Evolutionary conservation across 2,888 invertebrate species (phyloP), one percentile per base, ranked within the genome.

Genomic region (Drosophila recens): DNA sequence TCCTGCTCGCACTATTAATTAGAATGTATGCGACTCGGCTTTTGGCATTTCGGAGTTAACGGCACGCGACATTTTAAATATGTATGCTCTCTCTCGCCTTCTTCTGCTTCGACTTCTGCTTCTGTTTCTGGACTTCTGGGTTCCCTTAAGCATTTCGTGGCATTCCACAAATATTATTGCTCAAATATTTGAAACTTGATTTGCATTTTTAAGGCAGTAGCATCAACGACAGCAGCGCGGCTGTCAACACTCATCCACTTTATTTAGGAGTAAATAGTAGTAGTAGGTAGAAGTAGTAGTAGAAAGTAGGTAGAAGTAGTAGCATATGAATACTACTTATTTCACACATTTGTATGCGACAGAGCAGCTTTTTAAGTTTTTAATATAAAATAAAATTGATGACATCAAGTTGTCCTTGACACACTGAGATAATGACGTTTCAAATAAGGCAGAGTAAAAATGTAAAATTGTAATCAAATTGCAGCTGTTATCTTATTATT

Each of bases 11-110:
- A 80, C 86, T 86, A 86, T 84, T 84, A 84, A 84, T 84, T 84
- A 84, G 84, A 84, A 86, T 86, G 84, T 84, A 75, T 79, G 78
- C 56, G 81, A 69, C 33, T 63, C 48, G 71, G 63, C 67, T 80
- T 84, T 78, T 75, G 84, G 82, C 68, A 84, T 86, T 86, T 82
- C 72, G 64, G 63, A 78, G 75, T 86, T 86, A 84, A 86, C 84
- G 82, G 84, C 84, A 84, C 84, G 84, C 84, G 84, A 86, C 84
- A 84, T 86, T 86, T 84, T 84, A 83, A 83, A 86, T 84, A 78
- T 85, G 54, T 56, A 17, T 17, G 17, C 17, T 17, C 17, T 17
- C 17, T 43, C 27, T 27, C 27, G 43, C 34, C 30, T 34, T 45
- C 43, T 13, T 15, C 45, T 46, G 38, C 52, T 15, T n/a, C n/a